phyloP scores from a whole-genome alignment of 30 jellyfish, hydroid and myxozoan genomes.

The Aurelia aurita region DNA sequence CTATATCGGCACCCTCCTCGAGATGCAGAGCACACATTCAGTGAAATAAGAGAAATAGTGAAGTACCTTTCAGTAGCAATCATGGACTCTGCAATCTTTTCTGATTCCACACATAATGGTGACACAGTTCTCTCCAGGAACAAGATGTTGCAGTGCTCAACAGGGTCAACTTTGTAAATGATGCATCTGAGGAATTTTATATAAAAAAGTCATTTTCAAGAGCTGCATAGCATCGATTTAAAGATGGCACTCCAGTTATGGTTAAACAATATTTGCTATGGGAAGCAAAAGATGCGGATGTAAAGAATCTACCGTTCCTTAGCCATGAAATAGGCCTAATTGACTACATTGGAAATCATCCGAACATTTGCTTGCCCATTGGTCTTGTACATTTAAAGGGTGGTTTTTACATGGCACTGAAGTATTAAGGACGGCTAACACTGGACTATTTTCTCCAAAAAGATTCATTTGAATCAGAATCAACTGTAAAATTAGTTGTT shows the following conservation, averaged over 20 bases:
- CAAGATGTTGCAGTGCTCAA: too few species aligned
- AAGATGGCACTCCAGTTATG: background rate
- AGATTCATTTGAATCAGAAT: background rate
- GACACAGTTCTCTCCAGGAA: too few species aligned
- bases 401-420: background rate
- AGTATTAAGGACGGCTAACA: background rate
- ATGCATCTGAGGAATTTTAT: background rate
- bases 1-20: too few species aligned
- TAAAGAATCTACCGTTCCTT: background rate
- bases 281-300: constrained; percentile 1
- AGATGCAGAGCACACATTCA: too few species aligned
- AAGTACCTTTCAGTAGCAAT: too few species aligned
- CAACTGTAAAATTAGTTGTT: background rate
- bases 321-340: background rate
- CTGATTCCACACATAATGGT: too few species aligned
- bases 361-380: background rate
- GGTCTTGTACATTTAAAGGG: background rate
- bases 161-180: too few species aligned
- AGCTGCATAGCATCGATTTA: background rate
- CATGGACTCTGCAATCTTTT: too few species aligned
- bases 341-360: background rate
- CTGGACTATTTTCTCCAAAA: background rate
- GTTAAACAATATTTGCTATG: background rate
- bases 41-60: too few species aligned
- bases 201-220: background rate